Base-by-base conservation (phyloP, 2,797 vertebrate genomes). In the Labeo calbasu region DNA sequence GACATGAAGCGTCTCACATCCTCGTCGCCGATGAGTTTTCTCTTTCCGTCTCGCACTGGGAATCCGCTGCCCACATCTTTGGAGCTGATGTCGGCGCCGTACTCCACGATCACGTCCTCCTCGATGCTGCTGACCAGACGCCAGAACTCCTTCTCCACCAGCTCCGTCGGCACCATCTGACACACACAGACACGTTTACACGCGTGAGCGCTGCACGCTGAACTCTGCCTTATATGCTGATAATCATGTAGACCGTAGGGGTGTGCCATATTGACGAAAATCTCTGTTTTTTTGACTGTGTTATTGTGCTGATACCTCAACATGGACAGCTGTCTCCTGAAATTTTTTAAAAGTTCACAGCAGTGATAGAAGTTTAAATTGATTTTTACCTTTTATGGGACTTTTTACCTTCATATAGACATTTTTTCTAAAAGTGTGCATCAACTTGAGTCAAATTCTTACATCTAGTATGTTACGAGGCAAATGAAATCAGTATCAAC, bases 101-200 rank as follows among this genome's bases (percentile, higher is more conserved):
- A 99, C 77, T 99, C 98, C 69, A 99, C 98, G 81, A 99, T 99
- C 48, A 99, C 98, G 8, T 99, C 97, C 93, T 99, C 98, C 90
- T 99, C 98, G 66, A 99, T 98, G 92, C 97, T 98, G 93, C 98
- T 98, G 87, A 99, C 98, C 90, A 99, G 89, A 2, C 98, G 92
- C 98, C 98, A 99, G 91, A 99, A 99, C 90, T 99, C 98, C 78
- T 99, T 99, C 92, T 99, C 98, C 87, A 99, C 98, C 28, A 99
- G 88, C 92, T 99, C 98, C 4, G 98, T 99, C 50, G 98, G 98
- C 83, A 99, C 98, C 98, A 99, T 99, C 98, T 99, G 92, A 28
- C 77, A 83, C 36, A 21, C 66, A 80, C 70, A 75, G 25, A 40
- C 63, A 69, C 17, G 66, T 43, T 59, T 12, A 63, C 14, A 63